Conservation (phyloP, 2,888 invertebrate genomes). For the Allophyes oxyacanthae region DNA sequence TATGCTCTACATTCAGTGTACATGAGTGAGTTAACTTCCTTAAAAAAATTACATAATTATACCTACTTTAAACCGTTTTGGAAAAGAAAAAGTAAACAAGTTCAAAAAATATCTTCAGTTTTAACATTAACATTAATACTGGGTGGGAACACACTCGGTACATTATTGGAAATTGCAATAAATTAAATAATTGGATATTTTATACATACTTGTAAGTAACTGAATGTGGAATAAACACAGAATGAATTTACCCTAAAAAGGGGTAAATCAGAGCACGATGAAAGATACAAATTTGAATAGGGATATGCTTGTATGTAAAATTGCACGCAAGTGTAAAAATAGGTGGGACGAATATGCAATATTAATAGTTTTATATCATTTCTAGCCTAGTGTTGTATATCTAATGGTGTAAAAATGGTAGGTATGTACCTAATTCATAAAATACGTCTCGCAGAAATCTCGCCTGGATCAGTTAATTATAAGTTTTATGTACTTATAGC, state of each 20-base stretch:
- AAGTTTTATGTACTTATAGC: neutral
- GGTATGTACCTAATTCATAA: neutral
- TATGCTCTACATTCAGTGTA: constrained; percentile 63
- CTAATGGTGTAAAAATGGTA: constrained; percentile 26
- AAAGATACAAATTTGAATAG: constrained; percentile 87
- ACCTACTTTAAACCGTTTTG: too few relatives aligned
- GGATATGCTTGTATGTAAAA: constrained; percentile 74
- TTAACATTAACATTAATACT: too few relatives aligned
- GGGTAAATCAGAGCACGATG: constrained; percentile 87
- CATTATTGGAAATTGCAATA: too few relatives aligned
- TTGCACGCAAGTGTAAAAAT: constrained; percentile 63
- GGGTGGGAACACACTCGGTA: too few relatives aligned
- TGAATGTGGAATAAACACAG: constrained; percentile 65
- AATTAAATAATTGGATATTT: too few relatives aligned
- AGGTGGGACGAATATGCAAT: constrained; percentile 88
- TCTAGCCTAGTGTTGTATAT: constrained; percentile 34
- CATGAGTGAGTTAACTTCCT: neutral
- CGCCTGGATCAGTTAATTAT: constrained; percentile 10
- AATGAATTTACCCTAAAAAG: constrained; percentile 67
- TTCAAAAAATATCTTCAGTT: too few relatives aligned
- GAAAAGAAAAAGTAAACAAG: too few relatives aligned
- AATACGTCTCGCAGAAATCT: constrained; percentile 11
- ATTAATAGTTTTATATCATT: constrained; percentile 65
- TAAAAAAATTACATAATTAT: too few relatives aligned
- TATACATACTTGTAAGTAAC: neutral